These are phyloP conservation scores for Dryocosmus kuriphilus DNA, from an alignment of 2,888 invertebrate species.

Conservation along the genomic window DNA sequence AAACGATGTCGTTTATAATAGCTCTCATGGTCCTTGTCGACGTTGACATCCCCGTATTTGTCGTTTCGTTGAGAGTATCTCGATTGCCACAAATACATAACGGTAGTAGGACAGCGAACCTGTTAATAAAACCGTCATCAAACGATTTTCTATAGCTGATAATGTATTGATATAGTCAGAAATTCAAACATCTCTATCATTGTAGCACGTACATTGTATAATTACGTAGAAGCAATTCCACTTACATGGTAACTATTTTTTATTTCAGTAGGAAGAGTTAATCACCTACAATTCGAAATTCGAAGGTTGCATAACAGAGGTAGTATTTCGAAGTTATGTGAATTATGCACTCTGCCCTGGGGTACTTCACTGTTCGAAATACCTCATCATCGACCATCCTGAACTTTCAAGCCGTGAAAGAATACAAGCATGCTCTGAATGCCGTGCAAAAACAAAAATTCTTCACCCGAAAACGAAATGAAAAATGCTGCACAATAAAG, in stretches of 20 bases:
- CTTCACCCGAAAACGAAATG: too few species aligned
- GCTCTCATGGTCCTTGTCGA: constrained; percentile 75
- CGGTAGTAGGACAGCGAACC: constrained; percentile 61
- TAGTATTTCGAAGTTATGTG: constrained; percentile 20
- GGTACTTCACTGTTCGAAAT: constrained; percentile 24
- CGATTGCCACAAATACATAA: constrained; percentile 61
- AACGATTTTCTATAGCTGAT: too few species aligned
- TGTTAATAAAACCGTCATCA: constrained; percentile 43
- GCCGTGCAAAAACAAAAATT: not conserved
- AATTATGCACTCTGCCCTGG: constrained; percentile 25
- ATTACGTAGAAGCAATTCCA: too few species aligned
- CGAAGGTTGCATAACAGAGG: not conserved
- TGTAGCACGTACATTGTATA: too few species aligned
- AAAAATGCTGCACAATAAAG: too few species aligned
- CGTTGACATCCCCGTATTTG: constrained; percentile 45
- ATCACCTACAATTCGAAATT: constrained; percentile 17
- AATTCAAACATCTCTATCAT: too few species aligned
- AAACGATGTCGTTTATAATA: constrained; percentile 85
- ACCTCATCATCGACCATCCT: constrained; percentile 34
- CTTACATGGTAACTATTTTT: not conserved
- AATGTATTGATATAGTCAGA: too few species aligned
- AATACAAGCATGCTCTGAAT: constrained; percentile 33
- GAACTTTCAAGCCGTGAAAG: constrained; percentile 32
- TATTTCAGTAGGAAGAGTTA: constrained; percentile 10
- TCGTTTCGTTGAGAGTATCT: constrained; percentile 53